Evolutionary conservation across 2,888 invertebrate genomes (phyloP).

Genomic region (Spisula subtruncata): DNA sequence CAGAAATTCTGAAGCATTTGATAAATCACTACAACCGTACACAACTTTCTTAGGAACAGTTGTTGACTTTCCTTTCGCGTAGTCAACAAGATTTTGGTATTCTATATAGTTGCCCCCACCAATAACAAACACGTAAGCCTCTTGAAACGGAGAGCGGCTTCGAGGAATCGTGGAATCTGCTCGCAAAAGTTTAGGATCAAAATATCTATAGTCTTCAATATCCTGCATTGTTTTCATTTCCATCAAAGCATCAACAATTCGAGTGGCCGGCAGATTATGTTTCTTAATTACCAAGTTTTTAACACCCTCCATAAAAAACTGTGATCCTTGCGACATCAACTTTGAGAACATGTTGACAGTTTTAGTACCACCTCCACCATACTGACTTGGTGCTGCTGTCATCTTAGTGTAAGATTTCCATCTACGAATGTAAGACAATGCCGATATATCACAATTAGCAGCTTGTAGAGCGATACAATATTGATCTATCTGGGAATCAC

Average conservation of each 20-base stretch:
- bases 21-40: slow-evolving; percentile 97
- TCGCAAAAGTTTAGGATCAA: slow-evolving; percentile 98
- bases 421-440: slow-evolving; percentile 95
- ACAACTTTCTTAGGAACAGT: slow-evolving; percentile 92
- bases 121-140: slow-evolving; percentile 89
- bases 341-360: slow-evolving; percentile 99
- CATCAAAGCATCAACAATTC: slow-evolving; percentile 96
- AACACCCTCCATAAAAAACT: slow-evolving; percentile 99
- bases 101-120: slow-evolving; percentile 97
- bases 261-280: slow-evolving; percentile 98
- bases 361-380: slow-evolving; percentile 94
- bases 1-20: slow-evolving; percentile 97
- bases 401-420: slow-evolving; percentile 97
- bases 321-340: slow-evolving; percentile 97
- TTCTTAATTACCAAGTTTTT: slow-evolving; percentile 99
- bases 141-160: slow-evolving; percentile 86
- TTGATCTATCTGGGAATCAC: slow-evolving; percentile 94
- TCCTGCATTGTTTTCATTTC: slow-evolving; percentile 93
- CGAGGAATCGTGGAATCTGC: slow-evolving; percentile 86
- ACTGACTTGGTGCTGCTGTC: slow-evolving; percentile 92
- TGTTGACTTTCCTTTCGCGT: slow-evolving; percentile 93
- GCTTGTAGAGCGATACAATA: slow-evolving; percentile 93
- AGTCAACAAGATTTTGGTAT: slow-evolving; percentile 99
- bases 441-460: slow-evolving; percentile 95
- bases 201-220: slow-evolving; percentile 95